phyloP scores from a whole-genome alignment of 2,888 invertebrate species.

The Calameuta pallipes region DNA sequence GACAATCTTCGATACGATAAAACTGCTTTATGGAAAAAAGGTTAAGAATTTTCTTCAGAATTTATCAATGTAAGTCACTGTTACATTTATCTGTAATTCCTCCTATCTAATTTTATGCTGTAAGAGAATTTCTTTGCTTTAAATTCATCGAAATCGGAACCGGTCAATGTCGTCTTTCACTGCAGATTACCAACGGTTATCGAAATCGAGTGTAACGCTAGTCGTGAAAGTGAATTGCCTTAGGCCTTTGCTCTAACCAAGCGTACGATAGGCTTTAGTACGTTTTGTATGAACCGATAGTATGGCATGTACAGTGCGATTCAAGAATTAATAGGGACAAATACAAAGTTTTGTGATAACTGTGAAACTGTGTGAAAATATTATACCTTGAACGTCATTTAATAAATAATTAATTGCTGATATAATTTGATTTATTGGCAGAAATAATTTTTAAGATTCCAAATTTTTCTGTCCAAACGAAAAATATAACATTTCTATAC shows the following conservation, averaged over 20 bases:
- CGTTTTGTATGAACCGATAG: neutral
- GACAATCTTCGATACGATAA: too few species aligned
- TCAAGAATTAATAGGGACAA: neutral
- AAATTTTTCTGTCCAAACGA: neutral
- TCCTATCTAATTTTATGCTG: too few species aligned
- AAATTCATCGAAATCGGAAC: neutral
- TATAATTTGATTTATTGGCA: neutral
- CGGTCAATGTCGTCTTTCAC: neutral
- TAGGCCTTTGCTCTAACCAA: neutral
- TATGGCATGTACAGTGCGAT: neutral
- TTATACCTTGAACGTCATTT: neutral
- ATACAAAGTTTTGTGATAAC: neutral
- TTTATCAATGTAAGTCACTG: too few species aligned
- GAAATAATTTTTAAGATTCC: neutral
- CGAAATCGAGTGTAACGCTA: neutral
- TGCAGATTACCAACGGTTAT: neutral
- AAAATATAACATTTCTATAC: neutral
- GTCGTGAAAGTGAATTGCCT: neutral
- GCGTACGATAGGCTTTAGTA: neutral
- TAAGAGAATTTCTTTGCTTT: neutral
- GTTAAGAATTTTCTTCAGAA: too few species aligned
- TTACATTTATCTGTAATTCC: too few species aligned
- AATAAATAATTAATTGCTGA: neutral
- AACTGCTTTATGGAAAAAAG: too few species aligned
- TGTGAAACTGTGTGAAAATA: neutral